phyloP scores from a whole-genome alignment of 2,113 vertebrate genomes.

The Pica pica region DNA sequence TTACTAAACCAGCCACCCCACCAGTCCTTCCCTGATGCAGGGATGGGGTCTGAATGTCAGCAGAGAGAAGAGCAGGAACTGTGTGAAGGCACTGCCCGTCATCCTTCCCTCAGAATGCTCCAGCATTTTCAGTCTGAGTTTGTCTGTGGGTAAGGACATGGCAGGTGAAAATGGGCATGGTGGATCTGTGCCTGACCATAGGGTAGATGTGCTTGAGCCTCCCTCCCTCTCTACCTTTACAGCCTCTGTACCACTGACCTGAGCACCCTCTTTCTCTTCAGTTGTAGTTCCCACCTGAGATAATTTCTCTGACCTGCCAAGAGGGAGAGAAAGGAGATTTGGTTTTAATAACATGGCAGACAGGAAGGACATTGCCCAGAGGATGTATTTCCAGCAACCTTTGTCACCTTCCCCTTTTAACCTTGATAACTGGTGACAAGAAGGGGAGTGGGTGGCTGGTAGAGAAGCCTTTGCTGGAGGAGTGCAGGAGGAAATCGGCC shows the following conservation, averaged over 20 bases:
- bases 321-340: not conserved
- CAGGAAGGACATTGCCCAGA: not conserved
- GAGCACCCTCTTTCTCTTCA: not conserved
- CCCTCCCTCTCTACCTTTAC: not conserved
- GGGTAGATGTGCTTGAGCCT: not conserved
- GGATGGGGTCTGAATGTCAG: not conserved
- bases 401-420: not conserved
- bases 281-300: not conserved
- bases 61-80: not conserved
- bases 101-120: not conserved
- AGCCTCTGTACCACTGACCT: not conserved
- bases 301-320: not conserved
- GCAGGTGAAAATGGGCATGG: not conserved
- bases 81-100: not conserved
- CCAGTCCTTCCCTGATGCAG: not conserved
- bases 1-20: not conserved
- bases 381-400: not conserved
- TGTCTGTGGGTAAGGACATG: not conserved
- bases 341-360: not conserved
- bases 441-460: not conserved
- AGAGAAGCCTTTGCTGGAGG: not conserved
- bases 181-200: not conserved
- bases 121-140: not conserved
- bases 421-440: not conserved
- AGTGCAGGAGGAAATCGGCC: not conserved